phyloP scores from a whole-genome alignment of 2,888 invertebrate genomes.

The Nomada goodeniana region DNA sequence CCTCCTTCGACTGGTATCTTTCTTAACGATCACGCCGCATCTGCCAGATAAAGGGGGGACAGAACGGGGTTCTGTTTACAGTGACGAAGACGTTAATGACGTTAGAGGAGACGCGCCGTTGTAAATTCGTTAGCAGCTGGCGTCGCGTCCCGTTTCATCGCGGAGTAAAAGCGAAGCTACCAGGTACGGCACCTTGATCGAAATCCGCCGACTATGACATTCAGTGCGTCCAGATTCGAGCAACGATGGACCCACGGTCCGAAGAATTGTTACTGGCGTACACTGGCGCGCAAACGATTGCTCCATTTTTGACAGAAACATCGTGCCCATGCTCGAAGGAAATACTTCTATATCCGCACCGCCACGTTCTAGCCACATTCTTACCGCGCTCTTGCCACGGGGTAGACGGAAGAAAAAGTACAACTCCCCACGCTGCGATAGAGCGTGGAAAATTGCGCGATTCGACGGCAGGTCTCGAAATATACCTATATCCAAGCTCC shows the following conservation, averaged over 20 bases:
- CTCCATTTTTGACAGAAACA: too few relatives aligned
- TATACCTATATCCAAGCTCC: slow-evolving; percentile 65
- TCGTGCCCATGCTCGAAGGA: neutral
- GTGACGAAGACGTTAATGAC: slow-evolving; percentile 41
- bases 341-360: neutral
- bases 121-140: slow-evolving; percentile 52
- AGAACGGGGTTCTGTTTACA: slow-evolving; percentile 35
- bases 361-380: neutral
- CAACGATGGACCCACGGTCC: too few relatives aligned
- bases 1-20: slow-evolving; percentile 21
- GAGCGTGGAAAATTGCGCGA: slow-evolving; percentile 47
- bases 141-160: slow-evolving; percentile 40
- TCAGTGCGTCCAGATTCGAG: neutral
- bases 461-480: slow-evolving; percentile 64
- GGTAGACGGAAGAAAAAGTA: slow-evolving; percentile 8
- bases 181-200: slow-evolving; percentile 6
- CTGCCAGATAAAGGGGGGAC: slow-evolving; percentile 33
- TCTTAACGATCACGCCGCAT: slow-evolving; percentile 46
- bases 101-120: slow-evolving; percentile 41
- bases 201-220: neutral
- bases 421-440: slow-evolving; percentile 42
- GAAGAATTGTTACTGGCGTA: too few relatives aligned
- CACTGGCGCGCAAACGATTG: too few relatives aligned
- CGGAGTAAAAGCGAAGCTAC: slow-evolving; percentile 43
- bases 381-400: slow-evolving; percentile 1